A percentile compares a stretch with the other conserved stretches of the same genome.
Conservation (phyloP, 2,888 invertebrate species). For the Dolichomitus sp. region DNA sequence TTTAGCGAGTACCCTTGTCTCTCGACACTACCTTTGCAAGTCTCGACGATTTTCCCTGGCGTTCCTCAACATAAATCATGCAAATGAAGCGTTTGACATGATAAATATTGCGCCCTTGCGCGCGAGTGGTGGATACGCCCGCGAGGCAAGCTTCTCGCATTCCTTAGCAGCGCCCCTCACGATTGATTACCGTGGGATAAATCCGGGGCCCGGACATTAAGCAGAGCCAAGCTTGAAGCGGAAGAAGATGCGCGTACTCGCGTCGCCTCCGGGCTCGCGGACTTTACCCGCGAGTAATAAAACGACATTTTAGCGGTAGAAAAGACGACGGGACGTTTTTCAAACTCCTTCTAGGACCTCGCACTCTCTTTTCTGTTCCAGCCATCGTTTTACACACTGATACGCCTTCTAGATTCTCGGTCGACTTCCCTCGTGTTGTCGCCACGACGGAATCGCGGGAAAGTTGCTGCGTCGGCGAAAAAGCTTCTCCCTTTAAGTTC, state of each 20-base stretch:
- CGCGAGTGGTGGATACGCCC: conserved; percentile 2
- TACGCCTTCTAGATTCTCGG: conserved; percentile 28
- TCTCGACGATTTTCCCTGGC: conserved; percentile 14
- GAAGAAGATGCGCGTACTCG: conserved; percentile 30
- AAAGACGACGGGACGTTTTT: conserved; percentile 80
- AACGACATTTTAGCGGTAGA: conserved; percentile 79
- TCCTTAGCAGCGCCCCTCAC: conserved; percentile 72
- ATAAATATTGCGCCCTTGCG: conserved; percentile 82
- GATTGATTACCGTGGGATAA: conserved; percentile 84
- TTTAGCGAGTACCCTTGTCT: conserved; percentile 14
- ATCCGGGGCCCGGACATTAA: conserved; percentile 83
- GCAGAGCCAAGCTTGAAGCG: conserved; percentile 67
- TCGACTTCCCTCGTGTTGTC: conserved; percentile 22
- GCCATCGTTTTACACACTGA: conserved; percentile 17
- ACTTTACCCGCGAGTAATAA: conserved; percentile 80
- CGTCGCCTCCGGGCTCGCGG: conserved; percentile 70
- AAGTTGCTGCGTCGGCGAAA: conserved; percentile 60
- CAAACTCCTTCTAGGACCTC: conserved; percentile 73
- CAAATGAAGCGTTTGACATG: conserved; percentile 84
- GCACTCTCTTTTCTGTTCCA: conserved; percentile 1
- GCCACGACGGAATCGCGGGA: conserved; percentile 37
- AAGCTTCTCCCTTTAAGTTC: conserved; percentile 49
- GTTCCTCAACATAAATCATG: conserved; percentile 80
- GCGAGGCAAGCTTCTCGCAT: conserved; percentile 61
- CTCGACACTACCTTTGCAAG: conserved; percentile 10